Percentiles rank a stretch among this genome's conserved stretches.
Evolutionary conservation across 2,113 vertebrate genomes (phyloP).

Genomic region (Callithrix jacchus): DNA sequence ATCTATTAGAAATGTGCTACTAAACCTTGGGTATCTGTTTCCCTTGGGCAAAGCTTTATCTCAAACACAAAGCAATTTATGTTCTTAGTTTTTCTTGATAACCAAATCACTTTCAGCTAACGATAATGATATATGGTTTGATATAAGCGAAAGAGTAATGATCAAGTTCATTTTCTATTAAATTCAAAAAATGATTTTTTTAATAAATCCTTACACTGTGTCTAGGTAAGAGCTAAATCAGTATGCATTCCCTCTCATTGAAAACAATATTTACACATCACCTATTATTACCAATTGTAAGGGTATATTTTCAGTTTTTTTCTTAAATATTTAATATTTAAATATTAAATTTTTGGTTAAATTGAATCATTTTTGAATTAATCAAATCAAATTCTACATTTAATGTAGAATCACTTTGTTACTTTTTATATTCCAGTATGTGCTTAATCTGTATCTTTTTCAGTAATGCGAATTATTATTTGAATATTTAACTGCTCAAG

Average conservation of each 20-base stretch:
- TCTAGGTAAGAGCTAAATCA: neutral
- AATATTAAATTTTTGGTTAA: neutral
- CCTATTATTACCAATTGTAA: neutral
- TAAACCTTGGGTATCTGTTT: neutral
- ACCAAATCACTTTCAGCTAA: neutral
- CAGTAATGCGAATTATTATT: neutral
- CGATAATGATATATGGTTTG: neutral
- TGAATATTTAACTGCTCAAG: neutral
- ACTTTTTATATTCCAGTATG: neutral
- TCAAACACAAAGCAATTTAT: neutral
- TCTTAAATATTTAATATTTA: neutral
- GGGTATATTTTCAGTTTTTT: neutral
- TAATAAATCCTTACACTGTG: neutral
- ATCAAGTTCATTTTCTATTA: neutral
- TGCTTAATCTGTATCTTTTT: neutral
- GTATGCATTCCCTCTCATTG: neutral
- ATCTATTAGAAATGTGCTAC: neutral
- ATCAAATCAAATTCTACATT: neutral
- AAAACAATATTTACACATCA: neutral
- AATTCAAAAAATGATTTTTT: neutral
- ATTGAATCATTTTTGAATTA: too few relatives aligned
- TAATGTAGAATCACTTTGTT: neutral
- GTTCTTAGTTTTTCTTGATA: neutral
- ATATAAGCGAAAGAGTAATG: neutral
- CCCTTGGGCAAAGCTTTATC: neutral